phyloP scores from a whole-genome alignment of 2,888 invertebrate species.

The Pinctada fucata region DNA sequence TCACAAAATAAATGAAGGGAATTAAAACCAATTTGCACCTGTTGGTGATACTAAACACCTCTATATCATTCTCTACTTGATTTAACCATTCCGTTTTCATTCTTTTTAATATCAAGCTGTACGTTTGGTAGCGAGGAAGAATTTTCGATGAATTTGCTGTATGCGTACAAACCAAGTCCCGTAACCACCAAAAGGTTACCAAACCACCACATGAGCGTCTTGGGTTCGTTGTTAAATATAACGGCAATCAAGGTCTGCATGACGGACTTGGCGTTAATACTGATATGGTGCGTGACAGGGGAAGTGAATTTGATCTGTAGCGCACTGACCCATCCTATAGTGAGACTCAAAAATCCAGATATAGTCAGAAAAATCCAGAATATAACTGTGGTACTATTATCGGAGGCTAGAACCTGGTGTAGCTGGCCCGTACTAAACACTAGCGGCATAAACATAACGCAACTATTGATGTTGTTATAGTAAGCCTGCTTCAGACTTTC shows the following conservation, averaged over 20 bases:
- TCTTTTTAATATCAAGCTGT: too few species aligned
- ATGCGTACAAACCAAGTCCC: slow-evolving; percentile 72
- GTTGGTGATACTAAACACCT: too few species aligned
- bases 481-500: slow-evolving; percentile 71
- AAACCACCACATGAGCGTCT: slow-evolving; percentile 74
- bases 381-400: slow-evolving; percentile 40
- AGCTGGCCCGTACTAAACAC: slow-evolving; percentile 70
- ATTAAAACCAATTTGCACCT: too few species aligned
- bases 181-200: slow-evolving; percentile 72
- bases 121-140: too few species aligned
- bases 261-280: slow-evolving; percentile 75
- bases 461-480: slow-evolving; percentile 71
- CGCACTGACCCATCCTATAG: slow-evolving; percentile 74
- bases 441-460: slow-evolving; percentile 69
- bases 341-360: slow-evolving; percentile 70
- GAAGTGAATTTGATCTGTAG: slow-evolving; percentile 76
- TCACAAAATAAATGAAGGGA: too few species aligned
- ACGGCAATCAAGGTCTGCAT: slow-evolving; percentile 75
- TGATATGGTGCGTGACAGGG: slow-evolving; percentile 75
- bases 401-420: slow-evolving; percentile 54
- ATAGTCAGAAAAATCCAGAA: slow-evolving; percentile 68
- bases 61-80: too few species aligned
- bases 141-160: slow-evolving; percentile 43
- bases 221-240: slow-evolving; percentile 67
- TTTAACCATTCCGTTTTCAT: too few species aligned